These are phyloP conservation scores for Beroe ovata DNA, from an alignment of 37 sponge, comb jelly and placozoan genomes.

Conservation along the genomic window DNA sequence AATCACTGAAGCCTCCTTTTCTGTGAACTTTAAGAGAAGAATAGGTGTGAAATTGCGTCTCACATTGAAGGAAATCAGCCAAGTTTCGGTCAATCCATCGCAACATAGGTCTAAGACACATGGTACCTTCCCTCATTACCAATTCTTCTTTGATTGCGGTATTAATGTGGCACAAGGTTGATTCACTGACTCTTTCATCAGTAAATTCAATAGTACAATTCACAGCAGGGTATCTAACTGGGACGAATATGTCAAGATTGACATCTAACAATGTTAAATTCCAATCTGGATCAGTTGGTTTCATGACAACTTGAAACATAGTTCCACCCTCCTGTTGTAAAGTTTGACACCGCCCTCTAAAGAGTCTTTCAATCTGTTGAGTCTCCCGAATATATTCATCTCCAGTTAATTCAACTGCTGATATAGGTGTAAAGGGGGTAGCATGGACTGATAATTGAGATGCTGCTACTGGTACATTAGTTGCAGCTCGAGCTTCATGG, in stretches of 20 bases:
- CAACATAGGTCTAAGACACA: slow-evolving; percentile 33
- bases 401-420: not conserved
- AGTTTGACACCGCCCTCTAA: not conserved
- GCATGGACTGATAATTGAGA: not conserved
- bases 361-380: slow-evolving; percentile 30
- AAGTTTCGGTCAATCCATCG: slow-evolving; percentile 54
- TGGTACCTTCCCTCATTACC: slow-evolving; percentile 19
- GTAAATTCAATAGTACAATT: slow-evolving; percentile 37
- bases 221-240: not conserved
- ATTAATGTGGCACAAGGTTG: not conserved
- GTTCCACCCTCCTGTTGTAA: not conserved
- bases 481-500: slow-evolving; percentile 9
- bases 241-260: slow-evolving; percentile 37
- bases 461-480: not conserved
- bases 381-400: slow-evolving; percentile 32
- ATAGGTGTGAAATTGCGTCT: slow-evolving; percentile 23
- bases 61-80: slow-evolving; percentile 13
- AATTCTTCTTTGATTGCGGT: slow-evolving; percentile 35
- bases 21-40: slow-evolving; percentile 37
- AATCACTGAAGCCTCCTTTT: slow-evolving; percentile 16
- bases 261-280: slow-evolving; percentile 35
- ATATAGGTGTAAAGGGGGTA: not conserved
- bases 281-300: slow-evolving; percentile 66
- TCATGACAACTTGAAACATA: not conserved
- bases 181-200: slow-evolving; percentile 60